Evolutionary conservation across 2,888 invertebrate genomes (phyloP), one percentile per base, ranked within the genome.

Genomic region (Amphipoea lucens): DNA sequence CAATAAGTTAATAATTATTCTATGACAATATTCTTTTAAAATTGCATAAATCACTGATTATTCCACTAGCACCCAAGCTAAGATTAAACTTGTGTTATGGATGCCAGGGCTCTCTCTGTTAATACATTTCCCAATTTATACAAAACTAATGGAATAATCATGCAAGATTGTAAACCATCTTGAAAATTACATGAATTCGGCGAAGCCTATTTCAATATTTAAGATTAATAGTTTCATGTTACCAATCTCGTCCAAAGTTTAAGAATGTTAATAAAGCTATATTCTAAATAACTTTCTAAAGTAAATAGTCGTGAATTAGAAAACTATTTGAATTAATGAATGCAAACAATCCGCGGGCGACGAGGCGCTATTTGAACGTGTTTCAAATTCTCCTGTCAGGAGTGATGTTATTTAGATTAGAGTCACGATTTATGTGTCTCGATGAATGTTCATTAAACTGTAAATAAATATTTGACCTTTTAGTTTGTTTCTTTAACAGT

Each of bases 311-410:
- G 45, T 65, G 80, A 79, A 86, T 83, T 81, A 83, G 76, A 83
- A 83, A 86, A 87, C 87, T 88, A 86, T 86, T 88, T 74, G 20
- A 79, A 60, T 42, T 87, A 87, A 87, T 84, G 76, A 84, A 77
- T 62, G 40, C 70, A 76, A 81, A 79, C 78, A 74, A 78, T 79
- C 57, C 77, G 63, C 40, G 42, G 48, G 60, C 67, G 69, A 65
- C 72, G 72, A 74, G n/a, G 14, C 65, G 23, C 54, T 78, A 68
- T 74, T 84, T 67, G 69, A 66, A 45, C 69, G 77, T 45, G 69
- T 69, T 74, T 71, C 11, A 82, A 75, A 79, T 88, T 82, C 79
- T 71, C 63, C 29, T 65, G 81, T 66, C 87, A 42, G 42, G 17
- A 73, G 57, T 76, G 70, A 76, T 70, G 29, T 78, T 85, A 72